Base-by-base conservation (phyloP, 2,888 invertebrate genomes). In the Anthoptus insignis region DNA sequence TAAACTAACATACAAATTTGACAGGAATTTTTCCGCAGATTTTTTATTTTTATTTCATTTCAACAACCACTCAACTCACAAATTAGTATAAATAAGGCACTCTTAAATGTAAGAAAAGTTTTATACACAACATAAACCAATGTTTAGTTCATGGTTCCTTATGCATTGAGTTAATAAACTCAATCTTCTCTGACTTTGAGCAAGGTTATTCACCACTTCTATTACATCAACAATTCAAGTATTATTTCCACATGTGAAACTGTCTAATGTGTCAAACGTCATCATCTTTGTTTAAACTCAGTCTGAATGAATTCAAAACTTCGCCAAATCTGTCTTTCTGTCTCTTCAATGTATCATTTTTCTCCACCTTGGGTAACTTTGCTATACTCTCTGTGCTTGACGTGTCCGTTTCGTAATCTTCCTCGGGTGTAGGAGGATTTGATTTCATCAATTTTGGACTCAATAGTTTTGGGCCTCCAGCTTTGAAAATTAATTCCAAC, bases 291-390 rank as follows among this genome's bases (percentile, higher is more conserved):
- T 86, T 85, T 57, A 86, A 79, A 81, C 88, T 90, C 72, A 89
- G 79, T 68, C 86, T 76, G 70, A 93, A 82, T n/a, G 92, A 91
- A 79, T 89, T 89, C 52, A 93, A 74, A 76, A 93, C 93, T 76
- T 78, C 88, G 68, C 89, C 81, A 68, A 88, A 93, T 69, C 84
- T 89, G 0, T 84, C 90, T 74, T 82, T 89, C 68, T 93, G 93
- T 71, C 93, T 74, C 65, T 87, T 89, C 42, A 93, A 74, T 1
- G 93, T 93, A 70, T 93, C 92, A 61, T 91, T 91, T 73, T 89
- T 92, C 37, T 90, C 89, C 66, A 87, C 76, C 77, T 91, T 91
- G 0, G 89, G 86, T 42, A 84, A 37, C 71, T 86, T 91, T 2
- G 81, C 65, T 78, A 88, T 77, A 73, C 87, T 91, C 50, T 91